Conservation (phyloP, 2,113 vertebrate genomes). For the Sceloporus undulatus region DNA sequence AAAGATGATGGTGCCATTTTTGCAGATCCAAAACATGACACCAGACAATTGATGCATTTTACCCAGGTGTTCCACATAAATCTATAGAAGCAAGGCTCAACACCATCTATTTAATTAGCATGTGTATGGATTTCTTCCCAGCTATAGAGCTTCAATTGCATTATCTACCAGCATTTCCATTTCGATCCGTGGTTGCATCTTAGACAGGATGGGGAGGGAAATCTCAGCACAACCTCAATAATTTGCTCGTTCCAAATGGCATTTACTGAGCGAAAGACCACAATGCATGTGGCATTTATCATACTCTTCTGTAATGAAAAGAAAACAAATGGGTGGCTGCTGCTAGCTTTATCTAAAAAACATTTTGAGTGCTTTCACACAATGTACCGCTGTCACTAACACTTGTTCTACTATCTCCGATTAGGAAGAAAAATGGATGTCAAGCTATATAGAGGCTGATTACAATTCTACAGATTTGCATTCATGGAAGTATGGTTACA, state of each 20-base stretch:
- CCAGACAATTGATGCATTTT: not conserved
- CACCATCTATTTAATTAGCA: conserved; percentile 8
- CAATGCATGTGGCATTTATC: conserved; percentile 53
- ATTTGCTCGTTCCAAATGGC: conserved; percentile 51
- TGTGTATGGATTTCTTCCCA: conserved; percentile 1
- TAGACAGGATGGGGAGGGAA: not conserved
- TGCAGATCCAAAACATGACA: conserved; percentile 45
- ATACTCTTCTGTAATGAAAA: conserved; percentile 39
- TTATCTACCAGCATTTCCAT: not conserved
- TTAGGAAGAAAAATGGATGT: conserved; percentile 39
- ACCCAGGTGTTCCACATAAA: not conserved
- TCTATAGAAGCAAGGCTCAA: not conserved
- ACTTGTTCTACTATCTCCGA: conserved; percentile 42
- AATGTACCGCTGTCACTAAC: conserved; percentile 53
- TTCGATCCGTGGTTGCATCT: not conserved
- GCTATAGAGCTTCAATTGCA: not conserved
- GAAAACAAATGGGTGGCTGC: conserved; percentile 47
- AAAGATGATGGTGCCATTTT: not conserved
- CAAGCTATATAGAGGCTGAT: not conserved
- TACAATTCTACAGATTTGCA: not conserved
- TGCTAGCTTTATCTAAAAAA: conserved; percentile 31
- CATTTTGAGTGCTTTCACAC: conserved; percentile 35
- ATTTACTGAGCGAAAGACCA: conserved; percentile 36
- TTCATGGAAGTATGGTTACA: conserved; percentile 7
- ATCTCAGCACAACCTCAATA: conserved; percentile 29